Evolutionary conservation across 2,113 vertebrate genomes (phyloP).

Genomic region (Colistium nudipinnis): DNA sequence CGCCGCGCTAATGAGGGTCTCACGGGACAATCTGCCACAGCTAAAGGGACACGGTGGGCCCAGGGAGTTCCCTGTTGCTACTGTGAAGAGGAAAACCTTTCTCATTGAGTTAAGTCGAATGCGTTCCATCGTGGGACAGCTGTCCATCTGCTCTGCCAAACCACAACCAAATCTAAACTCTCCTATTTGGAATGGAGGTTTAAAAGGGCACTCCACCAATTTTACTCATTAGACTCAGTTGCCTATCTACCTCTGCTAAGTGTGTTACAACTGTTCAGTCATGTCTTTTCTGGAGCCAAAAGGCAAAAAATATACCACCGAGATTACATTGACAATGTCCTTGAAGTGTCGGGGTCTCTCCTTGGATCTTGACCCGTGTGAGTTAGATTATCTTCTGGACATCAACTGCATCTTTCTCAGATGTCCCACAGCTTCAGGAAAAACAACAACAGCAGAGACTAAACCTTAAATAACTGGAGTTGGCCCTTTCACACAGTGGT

Average conservation of each 20-base stretch:
- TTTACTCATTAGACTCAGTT: not conserved
- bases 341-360: not conserved
- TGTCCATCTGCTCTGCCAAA: constrained; percentile 49
- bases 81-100: constrained; percentile 37
- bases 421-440: not conserved
- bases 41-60: constrained; percentile 44
- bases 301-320: not conserved
- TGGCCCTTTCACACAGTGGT: not conserved
- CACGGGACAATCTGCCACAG: constrained; percentile 54
- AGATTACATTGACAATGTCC: not conserved
- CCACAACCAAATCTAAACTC: constrained; percentile 10
- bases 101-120: constrained; percentile 4
- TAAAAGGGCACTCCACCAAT: not conserved
- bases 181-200: constrained; percentile 11
- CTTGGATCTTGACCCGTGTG: not conserved
- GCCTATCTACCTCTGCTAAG: too few relatives aligned
- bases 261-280: not conserved
- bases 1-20: constrained; percentile 75
- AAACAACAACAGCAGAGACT: not conserved
- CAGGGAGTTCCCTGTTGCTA: constrained; percentile 46
- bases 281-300: not conserved
- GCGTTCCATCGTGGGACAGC: constrained; percentile 43
- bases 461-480: not conserved
- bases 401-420: not conserved
- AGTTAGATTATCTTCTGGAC: not conserved